Evolutionary conservation across 2,797 vertebrate genomes (phyloP).

Genomic region (Acanthurus tractus): DNA sequence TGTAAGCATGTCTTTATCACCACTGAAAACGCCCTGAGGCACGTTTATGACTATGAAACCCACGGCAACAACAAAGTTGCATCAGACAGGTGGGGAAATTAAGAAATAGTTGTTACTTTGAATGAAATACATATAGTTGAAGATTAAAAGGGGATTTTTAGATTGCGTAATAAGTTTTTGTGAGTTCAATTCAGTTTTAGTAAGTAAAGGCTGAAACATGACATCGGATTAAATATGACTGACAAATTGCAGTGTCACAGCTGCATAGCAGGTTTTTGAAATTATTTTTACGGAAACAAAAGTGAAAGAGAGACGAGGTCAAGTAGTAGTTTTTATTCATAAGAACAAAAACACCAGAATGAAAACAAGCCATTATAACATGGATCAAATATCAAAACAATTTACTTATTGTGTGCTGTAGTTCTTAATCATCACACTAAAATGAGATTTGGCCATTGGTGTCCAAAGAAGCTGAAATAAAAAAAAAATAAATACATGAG

Average conservation of each 20-base stretch:
- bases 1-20: not conserved
- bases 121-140: not conserved
- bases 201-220: not conserved
- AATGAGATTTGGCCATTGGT: not conserved
- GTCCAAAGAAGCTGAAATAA: constrained; percentile 25
- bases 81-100: not conserved
- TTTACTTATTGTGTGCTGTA: not conserved
- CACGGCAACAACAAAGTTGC: not conserved
- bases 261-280: too few species aligned
- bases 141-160: not conserved
- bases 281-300: too few species aligned
- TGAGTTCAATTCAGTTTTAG: not conserved
- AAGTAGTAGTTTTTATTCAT: too few species aligned
- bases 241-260: not conserved
- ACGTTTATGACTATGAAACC: not conserved
- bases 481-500: not conserved
- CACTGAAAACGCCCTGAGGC: not conserved
- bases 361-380: not conserved
- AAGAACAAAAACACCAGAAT: not conserved
- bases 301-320: too few species aligned
- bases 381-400: not conserved
- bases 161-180: not conserved
- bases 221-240: not conserved
- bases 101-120: too few species aligned
- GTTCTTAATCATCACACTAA: constrained; percentile 20